A percentile compares a stretch with the other conserved stretches of the same genome.
Evolutionary conservation across 2,797 vertebrate species (phyloP).

Genomic region (Borostomias antarcticus): DNA sequence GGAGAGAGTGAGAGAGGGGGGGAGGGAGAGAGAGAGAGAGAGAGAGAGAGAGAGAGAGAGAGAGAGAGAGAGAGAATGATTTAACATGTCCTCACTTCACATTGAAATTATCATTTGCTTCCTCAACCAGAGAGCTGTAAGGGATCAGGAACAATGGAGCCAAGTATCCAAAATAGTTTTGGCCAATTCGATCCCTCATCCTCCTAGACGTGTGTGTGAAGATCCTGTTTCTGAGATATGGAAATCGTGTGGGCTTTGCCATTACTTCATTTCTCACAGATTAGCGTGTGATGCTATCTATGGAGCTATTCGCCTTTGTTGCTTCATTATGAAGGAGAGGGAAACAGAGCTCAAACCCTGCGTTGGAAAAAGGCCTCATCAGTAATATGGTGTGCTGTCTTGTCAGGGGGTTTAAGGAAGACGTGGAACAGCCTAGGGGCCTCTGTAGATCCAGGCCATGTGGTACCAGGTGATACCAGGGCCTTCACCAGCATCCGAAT

Average conservation of each 20-base stretch:
- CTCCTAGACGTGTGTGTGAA: slow-evolving; percentile 9
- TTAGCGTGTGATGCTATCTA: slow-evolving; percentile 16
- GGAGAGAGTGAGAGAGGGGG: slow-evolving; percentile 22
- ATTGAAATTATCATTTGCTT: slow-evolving; percentile 10
- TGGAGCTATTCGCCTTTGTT: slow-evolving; percentile 23
- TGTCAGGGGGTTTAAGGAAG: neutral
- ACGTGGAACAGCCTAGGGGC: too few species aligned
- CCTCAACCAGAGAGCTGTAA: slow-evolving; percentile 46
- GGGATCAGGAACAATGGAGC: slow-evolving; percentile 42
- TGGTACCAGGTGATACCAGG: too few species aligned
- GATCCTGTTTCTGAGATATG: slow-evolving; percentile 21
- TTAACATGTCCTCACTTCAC: slow-evolving; percentile 51
- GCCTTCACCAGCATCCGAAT: too few species aligned
- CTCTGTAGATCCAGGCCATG: neutral
- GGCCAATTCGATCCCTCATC: slow-evolving; percentile 36
- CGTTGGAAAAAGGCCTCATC: slow-evolving; percentile 7
- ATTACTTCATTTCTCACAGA: slow-evolving; percentile 22
- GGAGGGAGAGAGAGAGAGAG: slow-evolving; percentile 43
- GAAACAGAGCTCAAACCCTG: slow-evolving; percentile 12
- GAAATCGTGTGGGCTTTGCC: neutral
- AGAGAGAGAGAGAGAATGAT: slow-evolving; percentile 47
- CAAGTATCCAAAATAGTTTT: slow-evolving; percentile 24
- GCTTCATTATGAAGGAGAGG: slow-evolving; percentile 30
- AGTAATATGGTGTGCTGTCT: neutral
- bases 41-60: slow-evolving; percentile 50